Evolutionary conservation across 2,888 invertebrate species (phyloP).

Genomic region (Omphaloscelis lunosa): DNA sequence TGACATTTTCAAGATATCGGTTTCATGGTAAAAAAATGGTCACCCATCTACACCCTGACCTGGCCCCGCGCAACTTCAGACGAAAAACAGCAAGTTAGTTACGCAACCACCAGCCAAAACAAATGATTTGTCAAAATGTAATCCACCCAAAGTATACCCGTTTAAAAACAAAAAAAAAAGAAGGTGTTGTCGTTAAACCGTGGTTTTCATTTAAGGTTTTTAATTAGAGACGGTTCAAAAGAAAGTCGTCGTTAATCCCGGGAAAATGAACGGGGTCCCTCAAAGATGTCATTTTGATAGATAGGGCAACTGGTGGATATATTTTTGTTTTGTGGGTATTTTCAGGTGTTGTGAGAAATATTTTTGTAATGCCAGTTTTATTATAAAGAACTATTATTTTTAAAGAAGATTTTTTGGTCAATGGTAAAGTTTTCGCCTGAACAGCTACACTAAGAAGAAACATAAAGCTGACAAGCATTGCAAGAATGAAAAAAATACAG

Average conservation of each 20-base stretch:
- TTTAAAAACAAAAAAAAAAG: conserved; percentile 56
- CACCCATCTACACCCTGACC: not conserved
- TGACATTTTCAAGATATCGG: not conserved
- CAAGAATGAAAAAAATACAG: not conserved
- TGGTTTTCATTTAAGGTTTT: conserved; percentile 83
- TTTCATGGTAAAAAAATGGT: not conserved
- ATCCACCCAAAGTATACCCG: conserved; percentile 42
- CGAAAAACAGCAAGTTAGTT: not conserved
- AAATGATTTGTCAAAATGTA: conserved; percentile 56
- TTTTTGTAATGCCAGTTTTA: not conserved
- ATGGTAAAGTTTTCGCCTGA: not conserved
- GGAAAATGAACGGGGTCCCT: conserved; percentile 79
- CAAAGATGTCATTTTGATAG: conserved; percentile 57
- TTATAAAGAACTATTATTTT: not conserved
- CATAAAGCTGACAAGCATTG: not conserved
- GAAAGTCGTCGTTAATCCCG: conserved; percentile 80
- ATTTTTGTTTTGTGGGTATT: conserved; percentile 11
- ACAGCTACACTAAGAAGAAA: not conserved
- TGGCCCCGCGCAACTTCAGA: no score
- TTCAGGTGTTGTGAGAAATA: conserved; percentile 5
- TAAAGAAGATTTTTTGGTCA: not conserved
- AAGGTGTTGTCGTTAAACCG: conserved; percentile 79
- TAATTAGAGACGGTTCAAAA: conserved; percentile 83
- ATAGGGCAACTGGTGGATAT: conserved; percentile 9
- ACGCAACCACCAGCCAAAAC: conserved; percentile 34